Evolutionary conservation across 37 sponge, comb jelly and placozoan genomes (phyloP).

Genomic region (Geodia barretti): DNA sequence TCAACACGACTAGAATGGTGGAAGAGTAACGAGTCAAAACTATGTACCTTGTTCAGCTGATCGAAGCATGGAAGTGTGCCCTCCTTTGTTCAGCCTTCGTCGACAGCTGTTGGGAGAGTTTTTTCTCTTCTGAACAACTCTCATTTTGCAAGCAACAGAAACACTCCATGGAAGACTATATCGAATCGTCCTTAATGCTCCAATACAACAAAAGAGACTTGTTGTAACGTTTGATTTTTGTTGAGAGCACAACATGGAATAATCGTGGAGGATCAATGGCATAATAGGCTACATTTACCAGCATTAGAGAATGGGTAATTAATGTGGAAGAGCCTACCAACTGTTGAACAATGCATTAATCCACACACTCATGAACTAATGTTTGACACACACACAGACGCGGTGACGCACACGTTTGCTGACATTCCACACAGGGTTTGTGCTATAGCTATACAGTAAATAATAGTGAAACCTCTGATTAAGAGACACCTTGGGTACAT

Average conservation of each 20-base stretch:
- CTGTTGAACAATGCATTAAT: no score
- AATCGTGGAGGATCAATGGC: no score
- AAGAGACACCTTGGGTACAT: no score
- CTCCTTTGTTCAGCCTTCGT: not conserved
- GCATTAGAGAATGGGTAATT: not conserved
- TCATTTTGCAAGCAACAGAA: not conserved
- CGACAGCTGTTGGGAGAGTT: not conserved
- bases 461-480: no score
- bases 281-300: not conserved
- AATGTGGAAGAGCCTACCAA: not conserved
- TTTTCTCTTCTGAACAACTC: not conserved
- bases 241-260: not conserved
- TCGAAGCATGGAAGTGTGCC: no score
- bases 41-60: no score
- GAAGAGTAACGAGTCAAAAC: not conserved
- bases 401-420: no score
- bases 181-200: slow-evolving; percentile 33
- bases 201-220: slow-evolving; percentile 11
- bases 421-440: no score
- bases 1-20: slow-evolving; percentile 4
- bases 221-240: not conserved
- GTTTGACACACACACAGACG: no score
- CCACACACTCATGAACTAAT: no score
- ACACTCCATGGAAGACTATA: slow-evolving; percentile 28
- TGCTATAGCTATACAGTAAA: no score